Conservation (phyloP, 1,140 invertebrate genomes). For the Aphis craccivora region DNA sequence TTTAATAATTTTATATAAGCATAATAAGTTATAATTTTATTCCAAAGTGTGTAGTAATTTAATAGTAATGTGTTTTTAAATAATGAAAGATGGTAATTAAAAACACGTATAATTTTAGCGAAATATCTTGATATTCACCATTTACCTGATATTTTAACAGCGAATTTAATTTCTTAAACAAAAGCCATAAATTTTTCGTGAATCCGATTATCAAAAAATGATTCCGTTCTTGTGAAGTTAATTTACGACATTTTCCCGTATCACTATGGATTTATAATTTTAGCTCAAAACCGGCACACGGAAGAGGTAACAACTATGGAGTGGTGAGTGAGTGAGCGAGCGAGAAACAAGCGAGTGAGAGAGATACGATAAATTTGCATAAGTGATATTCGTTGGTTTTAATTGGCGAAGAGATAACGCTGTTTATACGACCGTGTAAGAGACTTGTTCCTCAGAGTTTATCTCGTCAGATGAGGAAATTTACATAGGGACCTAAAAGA, state of each 20-base stretch:
- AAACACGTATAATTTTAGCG: not conserved
- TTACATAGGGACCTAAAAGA: slow-evolving; percentile 48
- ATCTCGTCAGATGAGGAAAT: slow-evolving; percentile 23
- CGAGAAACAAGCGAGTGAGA: not conserved
- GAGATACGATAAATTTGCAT: slow-evolving; percentile 39
- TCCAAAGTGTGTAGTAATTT: not conserved
- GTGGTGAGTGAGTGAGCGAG: not conserved
- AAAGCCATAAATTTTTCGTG: not conserved
- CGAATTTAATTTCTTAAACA: slow-evolving; percentile 9
- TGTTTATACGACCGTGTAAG: slow-evolving; percentile 50
- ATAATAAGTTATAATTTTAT: not conserved
- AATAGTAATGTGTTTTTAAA: not conserved
- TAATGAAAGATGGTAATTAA: not conserved
- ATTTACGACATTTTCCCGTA: slow-evolving; percentile 11
- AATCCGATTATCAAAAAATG: slow-evolving; percentile 46
- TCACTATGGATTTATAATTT: slow-evolving; percentile 37
- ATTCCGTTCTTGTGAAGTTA: slow-evolving; percentile 4
- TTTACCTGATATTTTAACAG: not conserved
- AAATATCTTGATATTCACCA: not conserved
- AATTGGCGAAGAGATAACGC: slow-evolving; percentile 48
- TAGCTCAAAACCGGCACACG: not conserved
- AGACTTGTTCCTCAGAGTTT: slow-evolving; percentile 42
- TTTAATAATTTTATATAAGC: not conserved
- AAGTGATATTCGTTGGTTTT: slow-evolving; percentile 49
- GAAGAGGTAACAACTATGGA: not conserved